These are phyloP conservation scores for Exaiptasia diaphana DNA, from an alignment of 64 coral and sea anemone genomes.

Conservation along the genomic window DNA sequence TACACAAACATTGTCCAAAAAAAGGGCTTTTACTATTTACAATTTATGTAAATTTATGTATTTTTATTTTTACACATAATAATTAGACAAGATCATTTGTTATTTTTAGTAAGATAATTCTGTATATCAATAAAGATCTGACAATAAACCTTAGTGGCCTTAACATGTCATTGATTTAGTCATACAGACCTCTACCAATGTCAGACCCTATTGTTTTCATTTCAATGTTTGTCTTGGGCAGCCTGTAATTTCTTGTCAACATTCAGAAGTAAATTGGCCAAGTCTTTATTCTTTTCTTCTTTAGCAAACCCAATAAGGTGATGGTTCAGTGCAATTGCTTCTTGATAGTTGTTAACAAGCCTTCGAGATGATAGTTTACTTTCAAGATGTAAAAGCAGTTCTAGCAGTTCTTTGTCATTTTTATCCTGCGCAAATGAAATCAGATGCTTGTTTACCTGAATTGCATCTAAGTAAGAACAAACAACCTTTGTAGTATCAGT, in stretches of 20 bases:
- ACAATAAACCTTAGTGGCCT: too few species aligned
- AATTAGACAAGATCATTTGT: too few species aligned
- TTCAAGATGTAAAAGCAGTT: background rate
- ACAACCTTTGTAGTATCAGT: background rate
- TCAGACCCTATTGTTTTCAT: too few species aligned
- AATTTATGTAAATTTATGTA: too few species aligned
- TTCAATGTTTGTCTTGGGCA: too few species aligned
- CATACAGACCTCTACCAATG: too few species aligned
- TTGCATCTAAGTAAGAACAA: background rate
- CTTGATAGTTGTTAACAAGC: background rate
- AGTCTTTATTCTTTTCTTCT: slow-evolving; percentile 9
- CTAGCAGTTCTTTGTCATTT: background rate
- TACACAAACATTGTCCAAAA: too few species aligned
- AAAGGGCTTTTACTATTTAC: too few species aligned
- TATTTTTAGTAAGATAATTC: too few species aligned
- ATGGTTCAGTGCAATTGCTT: background rate
- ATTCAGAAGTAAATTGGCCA: background rate
- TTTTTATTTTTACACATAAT: too few species aligned
- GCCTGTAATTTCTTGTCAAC: slow-evolving; percentile 1
- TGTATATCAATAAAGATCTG: too few species aligned
- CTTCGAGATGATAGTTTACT: background rate
- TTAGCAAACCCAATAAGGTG: background rate
- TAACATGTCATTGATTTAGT: too few species aligned
- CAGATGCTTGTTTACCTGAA: background rate
- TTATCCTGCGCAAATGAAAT: slow-evolving; percentile 1